Percentiles rank a stretch among this genome's conserved stretches.
Conservation (phyloP, 1,140 invertebrate species). For the Rhizoglyphus robini region DNA sequence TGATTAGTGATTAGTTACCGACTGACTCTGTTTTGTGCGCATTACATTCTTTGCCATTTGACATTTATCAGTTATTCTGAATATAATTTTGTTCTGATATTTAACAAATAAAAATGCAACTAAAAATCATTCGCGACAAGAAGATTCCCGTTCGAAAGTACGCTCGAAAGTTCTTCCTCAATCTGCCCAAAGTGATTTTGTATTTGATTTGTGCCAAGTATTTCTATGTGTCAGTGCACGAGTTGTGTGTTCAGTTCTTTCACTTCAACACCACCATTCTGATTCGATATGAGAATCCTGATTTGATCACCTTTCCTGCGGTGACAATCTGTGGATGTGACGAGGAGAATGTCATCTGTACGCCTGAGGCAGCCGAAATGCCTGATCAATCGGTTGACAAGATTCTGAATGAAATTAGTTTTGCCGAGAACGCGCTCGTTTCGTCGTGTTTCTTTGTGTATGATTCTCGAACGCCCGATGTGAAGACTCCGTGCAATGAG, state of each 20-base stretch:
- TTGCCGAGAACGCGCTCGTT: background rate
- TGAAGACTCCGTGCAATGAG: background rate
- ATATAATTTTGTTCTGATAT: too few species aligned
- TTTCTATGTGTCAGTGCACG: background rate
- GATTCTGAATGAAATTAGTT: background rate
- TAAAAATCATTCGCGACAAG: too few species aligned
- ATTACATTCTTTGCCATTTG: too few species aligned
- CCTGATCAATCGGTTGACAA: too few species aligned
- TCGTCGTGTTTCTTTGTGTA: background rate
- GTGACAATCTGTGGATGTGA: background rate
- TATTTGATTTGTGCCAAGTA: background rate
- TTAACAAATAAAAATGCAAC: too few species aligned
- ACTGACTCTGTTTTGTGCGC: too few species aligned
- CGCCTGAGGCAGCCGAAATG: too few species aligned
- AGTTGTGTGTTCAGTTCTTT: background rate
- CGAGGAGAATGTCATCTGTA: background rate
- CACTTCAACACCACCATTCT: background rate
- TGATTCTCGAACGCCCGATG: background rate
- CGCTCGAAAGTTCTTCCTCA: too few species aligned
- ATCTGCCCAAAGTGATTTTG: background rate
- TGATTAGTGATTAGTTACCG: too few species aligned
- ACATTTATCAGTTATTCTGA: too few species aligned
- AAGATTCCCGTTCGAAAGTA: too few species aligned
- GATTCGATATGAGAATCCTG: background rate
- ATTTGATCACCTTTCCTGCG: background rate